A percentile compares a stretch with the other conserved stretches of the same genome.
Conservation (phyloP, 2,113 vertebrate species). For the Toxostoma redivivum region DNA sequence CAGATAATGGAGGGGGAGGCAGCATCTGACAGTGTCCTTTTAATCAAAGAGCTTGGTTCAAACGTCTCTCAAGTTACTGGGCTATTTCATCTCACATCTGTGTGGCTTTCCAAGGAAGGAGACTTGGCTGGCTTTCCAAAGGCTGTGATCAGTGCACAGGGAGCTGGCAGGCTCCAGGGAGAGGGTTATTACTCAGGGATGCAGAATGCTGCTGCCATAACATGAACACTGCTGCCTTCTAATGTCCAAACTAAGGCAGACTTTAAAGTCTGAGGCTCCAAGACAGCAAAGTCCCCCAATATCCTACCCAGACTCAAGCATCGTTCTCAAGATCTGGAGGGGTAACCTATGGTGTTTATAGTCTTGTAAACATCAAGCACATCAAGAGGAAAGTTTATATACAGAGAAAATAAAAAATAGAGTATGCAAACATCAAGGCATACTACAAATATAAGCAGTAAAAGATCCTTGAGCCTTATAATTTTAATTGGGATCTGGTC, state of each 20-base stretch:
- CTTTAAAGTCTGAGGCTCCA: background rate
- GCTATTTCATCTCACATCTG: slow-evolving; percentile 20
- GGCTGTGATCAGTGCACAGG: background rate
- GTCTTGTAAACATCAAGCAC: background rate
- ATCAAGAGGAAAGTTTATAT: background rate
- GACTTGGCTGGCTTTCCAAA: slow-evolving; percentile 8
- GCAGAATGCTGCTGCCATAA: background rate
- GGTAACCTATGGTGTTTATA: background rate
- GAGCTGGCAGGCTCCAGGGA: slow-evolving; percentile 30
- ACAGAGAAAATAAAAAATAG: background rate
- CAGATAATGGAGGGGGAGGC: slow-evolving; percentile 38
- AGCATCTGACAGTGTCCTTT: slow-evolving; percentile 27
- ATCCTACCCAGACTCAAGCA: background rate
- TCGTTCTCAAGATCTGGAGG: background rate
- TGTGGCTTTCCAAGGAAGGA: slow-evolving; percentile 19
- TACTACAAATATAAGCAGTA: background rate
- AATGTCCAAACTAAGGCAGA: slow-evolving; percentile 38
- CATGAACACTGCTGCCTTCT: slow-evolving; percentile 63
- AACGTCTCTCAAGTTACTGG: slow-evolving; percentile 4
- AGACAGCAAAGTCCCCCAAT: background rate
- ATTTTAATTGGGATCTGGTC: background rate
- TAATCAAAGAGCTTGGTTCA: slow-evolving; percentile 35
- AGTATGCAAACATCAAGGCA: background rate
- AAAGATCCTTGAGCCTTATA: background rate
- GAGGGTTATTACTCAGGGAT: background rate